phyloP scores from a whole-genome alignment of 2,797 vertebrate genomes.

The Dipus sagitta region DNA sequence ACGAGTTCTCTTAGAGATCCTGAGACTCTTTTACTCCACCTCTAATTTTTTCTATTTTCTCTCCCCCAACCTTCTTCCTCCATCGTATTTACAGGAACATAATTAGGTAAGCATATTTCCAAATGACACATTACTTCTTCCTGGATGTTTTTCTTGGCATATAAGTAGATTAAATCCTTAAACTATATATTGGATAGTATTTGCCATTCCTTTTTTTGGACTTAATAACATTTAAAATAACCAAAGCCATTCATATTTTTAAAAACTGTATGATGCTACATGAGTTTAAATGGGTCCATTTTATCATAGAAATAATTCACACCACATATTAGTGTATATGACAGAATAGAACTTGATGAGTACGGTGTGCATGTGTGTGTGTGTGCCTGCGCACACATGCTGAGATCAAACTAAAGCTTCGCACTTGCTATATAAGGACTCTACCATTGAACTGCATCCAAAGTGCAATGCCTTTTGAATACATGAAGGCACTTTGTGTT shows the following conservation, averaged over 20 bases:
- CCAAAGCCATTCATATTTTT: not conserved
- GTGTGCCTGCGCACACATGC: too few relatives aligned
- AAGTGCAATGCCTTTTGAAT: not conserved
- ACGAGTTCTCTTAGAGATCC: too few relatives aligned
- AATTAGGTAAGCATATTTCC: not conserved
- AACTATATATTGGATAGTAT: not conserved
- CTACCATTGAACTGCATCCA: not conserved
- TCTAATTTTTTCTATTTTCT: not conserved
- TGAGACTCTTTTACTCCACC: too few relatives aligned
- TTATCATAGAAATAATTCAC: not conserved
- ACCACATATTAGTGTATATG: not conserved
- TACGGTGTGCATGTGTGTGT: not conserved
- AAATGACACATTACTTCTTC: not conserved
- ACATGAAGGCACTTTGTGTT: not conserved
- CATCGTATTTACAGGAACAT: not conserved
- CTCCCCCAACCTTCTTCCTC: not conserved
- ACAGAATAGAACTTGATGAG: not conserved
- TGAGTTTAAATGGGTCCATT: not conserved
- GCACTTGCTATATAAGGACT: not conserved
- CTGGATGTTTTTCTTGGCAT: not conserved
- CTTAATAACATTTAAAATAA: not conserved
- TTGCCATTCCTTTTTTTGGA: not conserved
- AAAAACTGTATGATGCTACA: not conserved
- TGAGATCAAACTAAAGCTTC: too few relatives aligned
- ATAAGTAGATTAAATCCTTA: not conserved